Percentiles rank a stretch among this genome's conserved stretches.
These are phyloP conservation scores for Chrysomallon squamiferum DNA, from an alignment of 1,140 invertebrate species.

Conservation along the genomic window DNA sequence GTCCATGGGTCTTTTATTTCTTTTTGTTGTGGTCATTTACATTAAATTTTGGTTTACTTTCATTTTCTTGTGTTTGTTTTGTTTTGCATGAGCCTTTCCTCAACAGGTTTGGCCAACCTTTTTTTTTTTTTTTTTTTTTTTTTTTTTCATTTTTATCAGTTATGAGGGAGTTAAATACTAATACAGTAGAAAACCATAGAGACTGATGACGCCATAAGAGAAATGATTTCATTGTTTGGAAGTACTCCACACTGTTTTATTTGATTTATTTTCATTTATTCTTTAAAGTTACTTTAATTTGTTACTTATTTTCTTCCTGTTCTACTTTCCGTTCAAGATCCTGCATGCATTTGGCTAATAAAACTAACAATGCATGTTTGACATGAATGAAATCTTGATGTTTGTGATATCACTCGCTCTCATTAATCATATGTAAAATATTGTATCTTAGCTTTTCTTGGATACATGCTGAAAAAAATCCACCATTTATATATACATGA, in stretches of 20 bases:
- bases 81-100: slow-evolving; percentile 7
- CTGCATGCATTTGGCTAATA: slow-evolving; percentile 6
- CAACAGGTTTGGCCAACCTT: background rate
- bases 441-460: too few relatives aligned
- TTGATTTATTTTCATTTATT: too few relatives aligned
- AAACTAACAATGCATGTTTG: slow-evolving; percentile 7
- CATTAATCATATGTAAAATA: background rate
- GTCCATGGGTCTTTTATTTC: slow-evolving; percentile 10
- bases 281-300: too few relatives aligned
- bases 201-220: too few relatives aligned
- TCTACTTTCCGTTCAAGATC: background rate
- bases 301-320: background rate
- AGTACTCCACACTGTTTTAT: too few relatives aligned
- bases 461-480: too few relatives aligned
- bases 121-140: background rate
- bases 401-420: background rate
- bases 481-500: too few relatives aligned
- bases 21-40: slow-evolving; percentile 17
- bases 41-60: slow-evolving; percentile 26
- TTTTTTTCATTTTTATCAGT: background rate
- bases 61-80: slow-evolving; percentile 13
- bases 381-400: background rate
- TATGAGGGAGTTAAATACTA: too few relatives aligned
- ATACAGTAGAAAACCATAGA: too few relatives aligned
- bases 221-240: too few relatives aligned